Evolutionary conservation across 2,888 invertebrate species (phyloP).

Genomic region (Ganaspis brasiliensis): DNA sequence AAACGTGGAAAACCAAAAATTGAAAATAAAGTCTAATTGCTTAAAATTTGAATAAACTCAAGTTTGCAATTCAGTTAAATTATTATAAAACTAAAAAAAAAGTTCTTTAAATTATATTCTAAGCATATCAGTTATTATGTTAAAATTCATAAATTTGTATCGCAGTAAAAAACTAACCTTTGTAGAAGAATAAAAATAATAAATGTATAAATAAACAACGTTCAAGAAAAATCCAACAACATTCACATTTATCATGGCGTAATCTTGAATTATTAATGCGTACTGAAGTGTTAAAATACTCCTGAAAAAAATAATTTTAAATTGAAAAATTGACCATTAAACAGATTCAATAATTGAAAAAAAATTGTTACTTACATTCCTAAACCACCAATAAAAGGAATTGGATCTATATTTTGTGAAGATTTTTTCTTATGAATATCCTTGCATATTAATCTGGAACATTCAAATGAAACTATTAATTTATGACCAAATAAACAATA

Average conservation of each 20-base stretch:
- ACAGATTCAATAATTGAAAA: neutral
- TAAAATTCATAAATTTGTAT: slow-evolving; percentile 2
- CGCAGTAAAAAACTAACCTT: slow-evolving; percentile 72
- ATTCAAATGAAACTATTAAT: neutral
- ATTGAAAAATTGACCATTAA: neutral
- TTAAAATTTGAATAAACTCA: no score
- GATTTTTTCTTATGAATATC: slow-evolving; percentile 87
- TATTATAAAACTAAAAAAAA: no score
- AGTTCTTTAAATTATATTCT: no score
- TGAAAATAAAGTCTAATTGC: no score
- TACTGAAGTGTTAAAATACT: slow-evolving; percentile 89
- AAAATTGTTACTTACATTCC: slow-evolving; percentile 85
- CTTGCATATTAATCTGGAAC: slow-evolving; percentile 84
- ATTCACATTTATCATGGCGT: slow-evolving; percentile 90
- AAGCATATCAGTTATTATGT: no score
- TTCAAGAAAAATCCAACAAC: slow-evolving; percentile 88
- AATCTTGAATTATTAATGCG: slow-evolving; percentile 88
- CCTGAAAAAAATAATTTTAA: slow-evolving; percentile 82
- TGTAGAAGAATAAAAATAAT: slow-evolving; percentile 84
- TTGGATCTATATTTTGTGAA: slow-evolving; percentile 85
- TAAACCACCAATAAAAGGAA: slow-evolving; percentile 89
- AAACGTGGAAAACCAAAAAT: no score
- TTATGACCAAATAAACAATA: neutral
- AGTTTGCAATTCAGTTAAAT: no score
- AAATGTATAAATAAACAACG: slow-evolving; percentile 85